These are phyloP conservation scores for Drosophila pectinifera DNA, from an alignment of 1,140 invertebrate genomes.

Conservation along the genomic window DNA sequence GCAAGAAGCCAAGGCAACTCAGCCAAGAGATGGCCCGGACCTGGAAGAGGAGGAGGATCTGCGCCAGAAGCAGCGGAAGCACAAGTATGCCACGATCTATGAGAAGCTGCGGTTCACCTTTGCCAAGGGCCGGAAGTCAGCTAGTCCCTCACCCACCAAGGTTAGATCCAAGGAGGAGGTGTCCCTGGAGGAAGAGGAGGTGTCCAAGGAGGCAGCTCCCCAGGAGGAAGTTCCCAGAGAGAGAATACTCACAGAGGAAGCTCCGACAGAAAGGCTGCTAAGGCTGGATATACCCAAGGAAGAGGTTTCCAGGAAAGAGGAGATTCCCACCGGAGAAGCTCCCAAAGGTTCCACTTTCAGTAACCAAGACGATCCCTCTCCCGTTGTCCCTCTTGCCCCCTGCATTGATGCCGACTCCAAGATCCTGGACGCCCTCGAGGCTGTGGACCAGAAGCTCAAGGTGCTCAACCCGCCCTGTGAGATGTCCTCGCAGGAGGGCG, in stretches of 20 bases:
- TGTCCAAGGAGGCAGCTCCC: not conserved
- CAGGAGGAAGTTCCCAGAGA: not conserved
- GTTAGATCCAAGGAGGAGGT: not conserved
- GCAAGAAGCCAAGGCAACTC: conserved; percentile 15
- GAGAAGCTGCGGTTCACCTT: conserved; percentile 78
- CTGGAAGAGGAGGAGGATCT: conserved; percentile 23
- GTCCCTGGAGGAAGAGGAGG: conserved; percentile 3
- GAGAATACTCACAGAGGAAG: not conserved
- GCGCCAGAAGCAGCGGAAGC: conserved; percentile 69
- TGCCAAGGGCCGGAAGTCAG: conserved; percentile 45
- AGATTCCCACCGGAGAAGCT: not conserved
- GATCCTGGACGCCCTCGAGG: conserved; percentile 68
- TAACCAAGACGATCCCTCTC: not conserved
- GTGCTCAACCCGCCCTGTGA: conserved; percentile 36
- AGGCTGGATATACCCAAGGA: not conserved
- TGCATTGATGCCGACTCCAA: conserved; percentile 71
- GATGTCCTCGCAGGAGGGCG: conserved; percentile 6
- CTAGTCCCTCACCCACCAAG: conserved; percentile 47
- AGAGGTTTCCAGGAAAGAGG: not conserved
- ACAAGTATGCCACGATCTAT: conserved; percentile 78
- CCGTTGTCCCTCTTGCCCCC: conserved; percentile 12
- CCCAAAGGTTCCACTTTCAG: not conserved
- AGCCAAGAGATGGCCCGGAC: not conserved
- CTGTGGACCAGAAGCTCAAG: conserved; percentile 68
- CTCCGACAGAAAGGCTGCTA: not conserved